phyloP scores from a whole-genome alignment of 2,888 invertebrate species.

The Stenotaenia linearis region DNA sequence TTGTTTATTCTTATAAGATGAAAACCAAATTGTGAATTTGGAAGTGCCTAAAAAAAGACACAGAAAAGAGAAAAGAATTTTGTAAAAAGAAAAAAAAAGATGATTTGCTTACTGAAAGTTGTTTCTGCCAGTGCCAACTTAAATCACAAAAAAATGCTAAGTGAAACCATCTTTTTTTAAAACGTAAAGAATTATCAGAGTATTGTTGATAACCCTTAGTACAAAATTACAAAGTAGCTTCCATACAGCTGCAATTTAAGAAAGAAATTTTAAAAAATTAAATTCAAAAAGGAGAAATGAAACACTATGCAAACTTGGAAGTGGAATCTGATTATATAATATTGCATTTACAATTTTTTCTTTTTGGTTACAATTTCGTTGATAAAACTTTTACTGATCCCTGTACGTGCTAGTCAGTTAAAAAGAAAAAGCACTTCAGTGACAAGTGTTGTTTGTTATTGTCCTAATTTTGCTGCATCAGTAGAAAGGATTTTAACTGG shows the following conservation, averaged over 20 bases:
- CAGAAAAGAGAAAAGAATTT: background rate
- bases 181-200: background rate
- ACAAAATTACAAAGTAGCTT: slow-evolving; percentile 10
- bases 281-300: background rate
- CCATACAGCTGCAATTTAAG: background rate
- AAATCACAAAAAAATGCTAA: background rate
- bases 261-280: background rate
- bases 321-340: background rate
- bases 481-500: background rate
- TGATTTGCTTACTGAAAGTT: background rate
- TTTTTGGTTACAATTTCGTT: background rate
- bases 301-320: background rate
- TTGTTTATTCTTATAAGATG: background rate
- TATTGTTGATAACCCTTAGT: background rate
- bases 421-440: slow-evolving; percentile 18
- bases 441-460: slow-evolving; percentile 1
- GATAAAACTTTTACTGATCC: slow-evolving; percentile 6
- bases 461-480: background rate
- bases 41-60: slow-evolving; percentile 10
- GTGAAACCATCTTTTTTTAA: background rate
- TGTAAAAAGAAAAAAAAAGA: background rate
- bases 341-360: background rate
- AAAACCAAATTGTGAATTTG: background rate
- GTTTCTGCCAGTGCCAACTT: slow-evolving; percentile 17
- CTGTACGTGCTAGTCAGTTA: slow-evolving; percentile 15